Evolutionary conservation across 2,888 invertebrate species (phyloP).

Genomic region (Ganaspis brasiliensis): DNA sequence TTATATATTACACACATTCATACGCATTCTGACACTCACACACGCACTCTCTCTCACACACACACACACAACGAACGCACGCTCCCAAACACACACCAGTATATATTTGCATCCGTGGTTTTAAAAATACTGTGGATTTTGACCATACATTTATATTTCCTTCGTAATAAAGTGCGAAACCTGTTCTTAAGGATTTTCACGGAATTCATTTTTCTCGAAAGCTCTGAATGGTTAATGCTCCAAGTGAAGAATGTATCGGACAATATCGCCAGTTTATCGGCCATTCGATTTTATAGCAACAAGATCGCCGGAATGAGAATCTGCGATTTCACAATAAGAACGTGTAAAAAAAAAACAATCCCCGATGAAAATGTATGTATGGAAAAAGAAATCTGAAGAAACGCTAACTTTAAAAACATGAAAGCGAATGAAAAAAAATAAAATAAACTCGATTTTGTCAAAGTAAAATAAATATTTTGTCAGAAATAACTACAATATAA

Average conservation of each 20-base stretch:
- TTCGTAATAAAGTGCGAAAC: conserved; percentile 25
- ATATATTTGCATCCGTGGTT: conserved; percentile 49
- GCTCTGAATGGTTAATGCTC: conserved; percentile 22
- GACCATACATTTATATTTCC: conserved; percentile 31
- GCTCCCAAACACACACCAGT: conserved; percentile 49
- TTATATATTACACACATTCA: conserved; percentile 78
- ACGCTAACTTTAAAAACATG: too few relatives aligned
- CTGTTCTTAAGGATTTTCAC: conserved; percentile 26
- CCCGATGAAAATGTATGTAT: too few relatives aligned
- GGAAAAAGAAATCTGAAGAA: too few relatives aligned
- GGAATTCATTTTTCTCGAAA: conserved; percentile 34
- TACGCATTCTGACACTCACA: conserved; percentile 68
- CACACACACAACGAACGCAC: conserved; percentile 52
- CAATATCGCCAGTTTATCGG: conserved; percentile 31
- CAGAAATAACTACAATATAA: too few relatives aligned
- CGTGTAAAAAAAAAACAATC: conserved; percentile 3
- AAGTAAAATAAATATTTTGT: too few relatives aligned
- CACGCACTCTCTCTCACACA: conserved; percentile 58
- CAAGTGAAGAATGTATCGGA: conserved; percentile 39
- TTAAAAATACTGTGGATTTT: conserved; percentile 15
- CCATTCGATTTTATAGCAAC: conserved; percentile 39
- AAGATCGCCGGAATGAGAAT: conserved; percentile 34
- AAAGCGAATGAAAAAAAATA: too few relatives aligned
- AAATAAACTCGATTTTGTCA: too few relatives aligned
- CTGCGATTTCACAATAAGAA: conserved; percentile 36